phyloP scores from a whole-genome alignment of 2,797 vertebrate species.

The Danio tinwini region DNA sequence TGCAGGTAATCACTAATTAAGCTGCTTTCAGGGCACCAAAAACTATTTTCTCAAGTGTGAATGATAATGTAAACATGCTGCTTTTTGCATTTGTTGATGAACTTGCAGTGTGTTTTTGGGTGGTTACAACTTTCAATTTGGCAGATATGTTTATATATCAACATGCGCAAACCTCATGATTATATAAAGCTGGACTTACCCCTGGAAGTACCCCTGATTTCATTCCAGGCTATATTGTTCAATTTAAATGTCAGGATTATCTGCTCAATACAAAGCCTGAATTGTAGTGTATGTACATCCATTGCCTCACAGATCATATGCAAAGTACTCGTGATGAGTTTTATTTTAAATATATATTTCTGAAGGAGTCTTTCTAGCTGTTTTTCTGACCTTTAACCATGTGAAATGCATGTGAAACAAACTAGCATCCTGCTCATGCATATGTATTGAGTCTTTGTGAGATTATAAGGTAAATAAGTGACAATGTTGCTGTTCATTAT shows the following conservation, averaged over 20 bases:
- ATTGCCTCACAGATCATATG: slow-evolving; percentile 11
- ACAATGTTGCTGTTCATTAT: background rate
- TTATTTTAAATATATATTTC: background rate
- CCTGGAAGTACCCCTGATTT: no score
- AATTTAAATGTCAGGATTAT: background rate
- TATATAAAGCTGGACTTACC: no score
- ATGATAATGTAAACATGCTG: no score
- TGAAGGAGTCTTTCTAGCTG: background rate
- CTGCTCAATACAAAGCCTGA: slow-evolving; percentile 21
- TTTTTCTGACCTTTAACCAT: background rate
- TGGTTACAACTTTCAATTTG: no score
- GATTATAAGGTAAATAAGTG: background rate
- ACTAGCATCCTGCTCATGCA: background rate
- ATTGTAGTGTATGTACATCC: slow-evolving; percentile 16
- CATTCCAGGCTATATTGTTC: no score
- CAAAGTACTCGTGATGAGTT: slow-evolving; percentile 10
- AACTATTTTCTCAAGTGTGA: no score
- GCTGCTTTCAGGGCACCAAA: no score
- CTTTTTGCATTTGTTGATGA: no score
- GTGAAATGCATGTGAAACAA: slow-evolving; percentile 4
- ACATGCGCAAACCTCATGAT: no score
- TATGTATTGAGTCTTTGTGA: background rate
- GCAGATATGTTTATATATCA: no score
- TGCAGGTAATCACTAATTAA: no score
- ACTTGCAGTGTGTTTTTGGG: no score